These are phyloP conservation scores for Phyllostomus discolor DNA, from an alignment of 2,113 vertebrate genomes.

Conservation along the genomic window DNA sequence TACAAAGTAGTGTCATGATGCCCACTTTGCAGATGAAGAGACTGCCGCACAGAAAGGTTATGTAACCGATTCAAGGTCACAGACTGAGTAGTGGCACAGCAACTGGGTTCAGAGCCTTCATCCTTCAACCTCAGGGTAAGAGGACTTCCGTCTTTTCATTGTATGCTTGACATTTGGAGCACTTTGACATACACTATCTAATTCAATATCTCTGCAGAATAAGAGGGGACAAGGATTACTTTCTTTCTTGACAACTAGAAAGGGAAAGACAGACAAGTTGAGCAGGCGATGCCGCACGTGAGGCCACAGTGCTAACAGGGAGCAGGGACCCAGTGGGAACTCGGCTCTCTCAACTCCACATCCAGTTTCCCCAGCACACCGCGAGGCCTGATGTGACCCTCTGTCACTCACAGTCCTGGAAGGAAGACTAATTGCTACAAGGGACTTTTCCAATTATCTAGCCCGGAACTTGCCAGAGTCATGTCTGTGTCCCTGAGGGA, in stretches of 20 bases:
- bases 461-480: not conserved
- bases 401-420: not conserved
- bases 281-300: not conserved
- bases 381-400: not conserved
- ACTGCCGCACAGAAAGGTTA: not conserved
- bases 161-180: not conserved
- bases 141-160: not conserved
- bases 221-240: not conserved
- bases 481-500: not conserved
- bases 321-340: not conserved
- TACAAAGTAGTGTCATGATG: not conserved
- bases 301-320: not conserved
- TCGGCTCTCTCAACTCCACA: not conserved
- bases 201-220: not conserved
- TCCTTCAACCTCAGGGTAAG: not conserved
- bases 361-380: not conserved
- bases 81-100: not conserved
- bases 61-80: not conserved
- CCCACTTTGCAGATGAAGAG: not conserved
- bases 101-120: not conserved
- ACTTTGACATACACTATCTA: not conserved
- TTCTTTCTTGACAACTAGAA: not conserved
- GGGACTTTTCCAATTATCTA: not conserved
- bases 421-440: not conserved
- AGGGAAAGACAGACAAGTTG: not conserved